Conservation (phyloP, 2,888 invertebrate species). For the Leptinotarsa peninsularis region DNA sequence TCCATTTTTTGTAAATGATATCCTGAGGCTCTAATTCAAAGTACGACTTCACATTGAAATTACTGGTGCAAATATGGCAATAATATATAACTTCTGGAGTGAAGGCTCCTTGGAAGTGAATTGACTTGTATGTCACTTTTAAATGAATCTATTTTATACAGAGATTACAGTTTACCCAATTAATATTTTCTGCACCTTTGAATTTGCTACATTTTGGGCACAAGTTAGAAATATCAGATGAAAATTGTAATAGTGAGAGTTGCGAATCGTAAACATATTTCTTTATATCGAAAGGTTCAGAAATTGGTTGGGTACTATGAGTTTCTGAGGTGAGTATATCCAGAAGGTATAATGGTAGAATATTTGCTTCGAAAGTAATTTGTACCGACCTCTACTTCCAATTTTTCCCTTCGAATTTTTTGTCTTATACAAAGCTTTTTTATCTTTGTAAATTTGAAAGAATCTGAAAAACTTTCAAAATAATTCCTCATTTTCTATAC, state of each 20-base stretch:
- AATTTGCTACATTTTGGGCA: neutral
- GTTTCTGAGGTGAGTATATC: too few species aligned
- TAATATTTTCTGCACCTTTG: neutral
- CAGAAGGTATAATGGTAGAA: too few species aligned
- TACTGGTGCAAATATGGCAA: neutral
- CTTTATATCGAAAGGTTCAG: neutral
- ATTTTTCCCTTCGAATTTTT: too few species aligned
- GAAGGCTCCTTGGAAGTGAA: neutral
- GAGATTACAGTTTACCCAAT: conserved; percentile 1
- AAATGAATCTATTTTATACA: neutral
- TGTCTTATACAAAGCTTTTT: too few species aligned
- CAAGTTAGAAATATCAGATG: neutral
- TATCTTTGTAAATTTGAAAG: too few species aligned
- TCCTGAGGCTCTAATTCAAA: neutral
- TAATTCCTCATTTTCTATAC: too few species aligned
- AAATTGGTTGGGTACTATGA: too few species aligned
- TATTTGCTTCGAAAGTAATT: too few species aligned
- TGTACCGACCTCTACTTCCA: too few species aligned
- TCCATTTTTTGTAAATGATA: neutral
- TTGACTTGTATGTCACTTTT: neutral
- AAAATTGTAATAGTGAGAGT: neutral
- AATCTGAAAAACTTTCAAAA: too few species aligned
- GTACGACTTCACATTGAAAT: neutral
- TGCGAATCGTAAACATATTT: neutral
- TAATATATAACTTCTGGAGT: neutral